phyloP scores from a whole-genome alignment of 2,888 invertebrate species.

The Lamellibrachia columna region DNA sequence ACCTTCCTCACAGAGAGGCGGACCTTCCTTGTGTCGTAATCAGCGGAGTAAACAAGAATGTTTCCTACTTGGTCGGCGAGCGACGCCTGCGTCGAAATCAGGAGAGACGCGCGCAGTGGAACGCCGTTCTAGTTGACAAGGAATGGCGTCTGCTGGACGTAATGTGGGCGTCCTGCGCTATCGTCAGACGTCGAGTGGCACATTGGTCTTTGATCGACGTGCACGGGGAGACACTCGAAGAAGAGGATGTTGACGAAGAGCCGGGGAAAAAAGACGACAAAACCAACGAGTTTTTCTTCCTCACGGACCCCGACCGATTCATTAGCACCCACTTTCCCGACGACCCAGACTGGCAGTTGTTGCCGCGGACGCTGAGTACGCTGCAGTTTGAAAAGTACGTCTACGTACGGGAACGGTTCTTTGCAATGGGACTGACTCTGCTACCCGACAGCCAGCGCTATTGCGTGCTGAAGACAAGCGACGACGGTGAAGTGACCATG shows the following conservation, averaged over 20 bases:
- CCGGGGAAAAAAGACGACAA: background rate
- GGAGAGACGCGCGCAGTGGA: slow-evolving; percentile 57
- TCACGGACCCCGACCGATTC: slow-evolving; percentile 59
- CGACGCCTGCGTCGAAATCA: slow-evolving; percentile 45
- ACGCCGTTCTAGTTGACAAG: slow-evolving; percentile 57
- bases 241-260: slow-evolving; percentile 42
- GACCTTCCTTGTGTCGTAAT: slow-evolving; percentile 58
- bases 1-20: slow-evolving; percentile 52
- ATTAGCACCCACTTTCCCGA: slow-evolving; percentile 62
- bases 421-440: slow-evolving; percentile 45
- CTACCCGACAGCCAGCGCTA: background rate
- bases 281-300: slow-evolving; percentile 42
- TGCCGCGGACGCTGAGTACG: slow-evolving; percentile 45
- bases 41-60: slow-evolving; percentile 63
- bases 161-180: slow-evolving; percentile 62
- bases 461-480: background rate
- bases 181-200: slow-evolving; percentile 53
- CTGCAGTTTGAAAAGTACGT: slow-evolving; percentile 55
- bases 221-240: slow-evolving; percentile 48
- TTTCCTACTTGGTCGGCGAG: slow-evolving; percentile 60
- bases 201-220: slow-evolving; percentile 59
- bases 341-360: slow-evolving; percentile 58
- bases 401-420: slow-evolving; percentile 60
- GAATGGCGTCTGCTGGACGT: slow-evolving; percentile 62
- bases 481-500: background rate